These are phyloP conservation scores for Montipora cactus DNA, from an alignment of 64 coral and sea anemone species.

Conservation along the genomic window DNA sequence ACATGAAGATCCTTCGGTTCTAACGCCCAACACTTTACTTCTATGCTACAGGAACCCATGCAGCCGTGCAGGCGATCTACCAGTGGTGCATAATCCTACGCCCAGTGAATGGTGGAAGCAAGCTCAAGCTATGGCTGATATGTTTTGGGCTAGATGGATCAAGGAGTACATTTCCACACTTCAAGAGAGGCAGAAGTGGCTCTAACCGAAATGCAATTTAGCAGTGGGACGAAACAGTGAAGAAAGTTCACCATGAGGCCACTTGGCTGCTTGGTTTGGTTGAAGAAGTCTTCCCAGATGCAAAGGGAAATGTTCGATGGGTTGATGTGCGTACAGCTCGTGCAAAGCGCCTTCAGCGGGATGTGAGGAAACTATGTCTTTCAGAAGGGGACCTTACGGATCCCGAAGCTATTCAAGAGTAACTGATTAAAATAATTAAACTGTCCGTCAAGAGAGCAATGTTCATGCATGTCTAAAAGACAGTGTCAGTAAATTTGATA, in stretches of 20 bases:
- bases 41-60: slow-evolving; percentile 20
- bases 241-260: not conserved
- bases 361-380: not conserved
- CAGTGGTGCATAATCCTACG: not conserved
- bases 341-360: not conserved
- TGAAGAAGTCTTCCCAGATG: not conserved
- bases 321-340: not conserved
- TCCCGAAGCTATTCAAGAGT: not conserved
- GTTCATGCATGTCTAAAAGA: not conserved
- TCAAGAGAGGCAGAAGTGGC: slow-evolving; percentile 56
- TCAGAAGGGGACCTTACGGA: not conserved
- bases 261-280: slow-evolving; percentile 26
- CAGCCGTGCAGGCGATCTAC: not conserved
- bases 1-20: not conserved
- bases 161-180: not conserved
- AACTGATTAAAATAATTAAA: not conserved
- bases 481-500: not conserved
- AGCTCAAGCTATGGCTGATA: slow-evolving; percentile 8
- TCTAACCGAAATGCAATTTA: not conserved
- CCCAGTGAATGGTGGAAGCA: slow-evolving; percentile 15
- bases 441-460: not conserved
- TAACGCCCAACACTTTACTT: slow-evolving; percentile 53
- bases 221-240: no score
- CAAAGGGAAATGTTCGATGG: not conserved
- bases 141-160: slow-evolving; percentile 27